Evolutionary conservation across 2,888 invertebrate species (phyloP).

Genomic region (Andrena hattorfiana): DNA sequence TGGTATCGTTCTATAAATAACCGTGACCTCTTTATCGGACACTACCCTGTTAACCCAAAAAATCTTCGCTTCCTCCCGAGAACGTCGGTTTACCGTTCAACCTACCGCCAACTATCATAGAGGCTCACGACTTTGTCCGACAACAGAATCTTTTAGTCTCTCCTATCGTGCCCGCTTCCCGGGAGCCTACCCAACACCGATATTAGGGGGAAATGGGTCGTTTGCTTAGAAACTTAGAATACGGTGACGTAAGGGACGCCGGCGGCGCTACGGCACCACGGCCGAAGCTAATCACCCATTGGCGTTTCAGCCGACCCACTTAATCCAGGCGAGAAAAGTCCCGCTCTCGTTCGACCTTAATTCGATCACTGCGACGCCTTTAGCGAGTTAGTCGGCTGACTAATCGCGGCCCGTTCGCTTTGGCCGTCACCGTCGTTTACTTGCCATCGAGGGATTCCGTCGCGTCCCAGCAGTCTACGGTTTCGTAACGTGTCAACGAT

Average conservation of each 20-base stretch:
- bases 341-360: conserved; percentile 64
- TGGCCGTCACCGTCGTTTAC: not conserved
- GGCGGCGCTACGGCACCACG: not conserved
- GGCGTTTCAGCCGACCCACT: conserved; percentile 59
- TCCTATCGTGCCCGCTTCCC: not conserved
- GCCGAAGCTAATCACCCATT: conserved; percentile 62
- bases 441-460: conserved; percentile 23
- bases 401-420: conserved; percentile 47
- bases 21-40: conserved; percentile 56
- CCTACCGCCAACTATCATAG: not conserved
- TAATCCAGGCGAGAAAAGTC: conserved; percentile 68
- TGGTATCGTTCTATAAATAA: conserved; percentile 61
- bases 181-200: conserved; percentile 15
- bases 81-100: not conserved
- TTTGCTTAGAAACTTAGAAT: conserved; percentile 26
- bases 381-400: conserved; percentile 59
- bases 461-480: not conserved
- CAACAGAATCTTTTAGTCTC: not conserved
- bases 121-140: not conserved
- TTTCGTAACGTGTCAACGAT: conserved; percentile 23
- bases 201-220: conserved; percentile 49
- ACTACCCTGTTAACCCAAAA: conserved; percentile 10
- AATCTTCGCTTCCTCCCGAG: conserved; percentile 7
- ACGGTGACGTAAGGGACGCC: conserved; percentile 48
- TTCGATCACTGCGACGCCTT: conserved; percentile 62